A percentile compares a stretch with the other conserved stretches of the same genome.
phyloP scores from a whole-genome alignment of 2,888 invertebrate species.

The Pachliopta kotzebuea region DNA sequence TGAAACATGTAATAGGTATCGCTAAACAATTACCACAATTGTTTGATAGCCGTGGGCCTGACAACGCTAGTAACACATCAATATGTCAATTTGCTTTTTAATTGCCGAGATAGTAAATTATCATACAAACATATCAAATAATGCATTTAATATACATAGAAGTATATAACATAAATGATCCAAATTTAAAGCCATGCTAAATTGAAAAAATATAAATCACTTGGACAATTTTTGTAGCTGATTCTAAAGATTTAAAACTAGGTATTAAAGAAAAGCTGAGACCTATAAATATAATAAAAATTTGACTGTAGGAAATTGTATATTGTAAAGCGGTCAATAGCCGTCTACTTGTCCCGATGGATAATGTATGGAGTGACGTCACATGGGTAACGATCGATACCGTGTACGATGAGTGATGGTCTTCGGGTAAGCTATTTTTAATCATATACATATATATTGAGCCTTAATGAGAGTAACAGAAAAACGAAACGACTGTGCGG shows the following conservation, averaged over 20 bases:
- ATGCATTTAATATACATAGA: no score
- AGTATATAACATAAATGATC: no score
- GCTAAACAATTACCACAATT: slow-evolving; percentile 24
- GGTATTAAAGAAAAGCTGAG: no score
- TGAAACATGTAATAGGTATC: slow-evolving; percentile 6
- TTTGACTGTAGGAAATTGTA: neutral
- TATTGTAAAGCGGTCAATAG: slow-evolving; percentile 61
- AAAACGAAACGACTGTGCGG: slow-evolving; percentile 2
- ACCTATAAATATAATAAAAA: no score
- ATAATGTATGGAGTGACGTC: slow-evolving; percentile 63
- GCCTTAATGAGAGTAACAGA: slow-evolving; percentile 4
- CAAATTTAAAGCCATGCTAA: no score
- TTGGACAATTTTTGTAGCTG: no score
- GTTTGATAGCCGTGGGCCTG: slow-evolving; percentile 14
- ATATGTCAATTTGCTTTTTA: slow-evolving; percentile 3
- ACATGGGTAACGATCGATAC: slow-evolving; percentile 31
- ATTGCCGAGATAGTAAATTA: neutral
- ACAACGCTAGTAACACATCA: neutral
- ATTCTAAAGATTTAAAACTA: no score
- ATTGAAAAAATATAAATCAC: no score
- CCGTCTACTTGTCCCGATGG: slow-evolving; percentile 55
- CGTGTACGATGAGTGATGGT: slow-evolving; percentile 4
- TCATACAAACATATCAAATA: no score
- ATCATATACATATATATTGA: slow-evolving; percentile 10
- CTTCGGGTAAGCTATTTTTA: slow-evolving; percentile 5